Evolutionary conservation across 2,113 vertebrate genomes (phyloP), one percentile per base, ranked within the genome.

Genomic region (Heterotilapia buettikoferi): DNA sequence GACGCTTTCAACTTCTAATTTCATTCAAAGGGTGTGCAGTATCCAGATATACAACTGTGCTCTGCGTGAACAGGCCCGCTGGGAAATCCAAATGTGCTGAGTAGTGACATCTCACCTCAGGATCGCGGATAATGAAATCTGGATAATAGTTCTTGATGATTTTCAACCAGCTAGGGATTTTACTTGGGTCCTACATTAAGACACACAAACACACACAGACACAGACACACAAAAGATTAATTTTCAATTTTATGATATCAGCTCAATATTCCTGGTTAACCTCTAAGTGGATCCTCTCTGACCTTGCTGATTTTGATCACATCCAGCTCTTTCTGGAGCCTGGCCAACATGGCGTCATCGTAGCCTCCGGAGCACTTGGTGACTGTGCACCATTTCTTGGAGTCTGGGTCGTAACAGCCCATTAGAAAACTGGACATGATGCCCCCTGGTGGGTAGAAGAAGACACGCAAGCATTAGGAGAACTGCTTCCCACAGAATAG

Each of bases 281-380:
- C 36, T 82, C 14, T 11, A 10, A 81, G 63, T 14, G 84, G 79
- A 57, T 81, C 59, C 13, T 80, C 80, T 43, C 86, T 95, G 85
- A 99, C 99, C 98, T 99, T 99, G 96, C 98, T 99, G 93, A 99
- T 99, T 94, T 99, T 99, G 94, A 99, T 96, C 96, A 99, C 96
- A 47, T 99, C 98, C 93, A 99, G 96, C 86, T 99, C 98, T 1
- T 97, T 98, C 90, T 99, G 99, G 87, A 99, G 97, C 2, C 98
- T 95, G 0, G 98, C 97, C 71, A 99, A 90, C 1, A 97, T 99
- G 66, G 98, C 98, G 0, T 99, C 99, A 0, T 99, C 99, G 0
- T 98, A 98, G 89, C 99, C 99, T 7, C 98, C 98, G 0, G 98
- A 94, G 83, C 99, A 99, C 94, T 99, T 99, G 87, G 98, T 99